Base-by-base conservation (phyloP, 1,140 invertebrate species). In the Venturia canescens region DNA sequence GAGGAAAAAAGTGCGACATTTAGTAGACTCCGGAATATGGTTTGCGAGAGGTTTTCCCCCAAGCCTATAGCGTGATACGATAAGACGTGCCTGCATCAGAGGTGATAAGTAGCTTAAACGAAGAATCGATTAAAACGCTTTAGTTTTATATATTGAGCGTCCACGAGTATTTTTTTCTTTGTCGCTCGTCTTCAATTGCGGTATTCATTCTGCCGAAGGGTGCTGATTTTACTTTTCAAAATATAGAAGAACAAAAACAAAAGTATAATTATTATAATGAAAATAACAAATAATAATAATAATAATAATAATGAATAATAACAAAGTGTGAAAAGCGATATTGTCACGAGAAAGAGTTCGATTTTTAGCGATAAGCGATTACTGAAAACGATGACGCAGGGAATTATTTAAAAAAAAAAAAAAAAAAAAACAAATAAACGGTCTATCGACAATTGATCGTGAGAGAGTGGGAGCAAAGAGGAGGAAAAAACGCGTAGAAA, bases 11-110 rank as follows among this genome's bases (percentile, higher is more conserved):
- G n/a, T 53, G 50, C 18, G 50, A 74, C 80, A 80, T 83, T 84
- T 77, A 77, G 72, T 81, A 81, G 77, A 38, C 79, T 71, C 71
- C 77, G 50, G 53, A 79, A 85, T 84, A 86, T 84, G 81, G 80
- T 87, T 85, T 83, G 83, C 79, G 80, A 84, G 84, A 85, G 85
- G 83, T 88, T 87, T 86, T 84, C 85, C 79, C 83, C 84, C 85
- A 86, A 90, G 89, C 89, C 90, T 91, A 85, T 91, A 92, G 91
- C 89, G 90, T 92, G 89, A 91, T 91, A 92, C 89, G 83, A 90
- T 88, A 92, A 91, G 89, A 91, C 89, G 91, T 92, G 91, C 91
- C 91, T 92, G 91, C 89, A 83, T 84, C 48, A 80, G 79, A 86
- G 77, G 81, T 60, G 76, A 79, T 79, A 80, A 84, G 83, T 90